These are phyloP conservation scores for Mionectes macconnelli DNA, from an alignment of 2,113 vertebrate species.

Conservation along the genomic window DNA sequence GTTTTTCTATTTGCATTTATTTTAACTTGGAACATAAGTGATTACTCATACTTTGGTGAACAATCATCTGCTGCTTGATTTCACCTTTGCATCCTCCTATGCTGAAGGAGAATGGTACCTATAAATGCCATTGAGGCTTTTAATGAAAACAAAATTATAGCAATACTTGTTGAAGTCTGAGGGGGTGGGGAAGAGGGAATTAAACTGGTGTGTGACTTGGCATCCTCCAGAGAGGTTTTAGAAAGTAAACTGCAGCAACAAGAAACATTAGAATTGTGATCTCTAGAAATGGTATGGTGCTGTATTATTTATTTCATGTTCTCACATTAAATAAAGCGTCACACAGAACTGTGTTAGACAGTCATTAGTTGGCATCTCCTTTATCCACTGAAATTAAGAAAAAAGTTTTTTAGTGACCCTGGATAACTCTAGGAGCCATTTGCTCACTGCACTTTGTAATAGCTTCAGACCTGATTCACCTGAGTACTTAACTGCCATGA, in stretches of 20 bases:
- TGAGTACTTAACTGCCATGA: neutral
- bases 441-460: neutral
- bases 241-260: neutral
- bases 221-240: neutral
- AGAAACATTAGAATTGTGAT: neutral
- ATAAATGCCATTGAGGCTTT: neutral
- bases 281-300: neutral
- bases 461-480: neutral
- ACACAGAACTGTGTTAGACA: neutral
- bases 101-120: neutral
- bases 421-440: neutral
- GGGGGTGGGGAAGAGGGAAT: neutral
- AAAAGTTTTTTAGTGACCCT: neutral
- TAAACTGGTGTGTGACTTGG: constrained; percentile 31
- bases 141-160: constrained; percentile 19
- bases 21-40: constrained; percentile 9
- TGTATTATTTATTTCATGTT: neutral
- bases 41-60: neutral
- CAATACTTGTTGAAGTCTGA: constrained; percentile 12
- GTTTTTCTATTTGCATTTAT: neutral
- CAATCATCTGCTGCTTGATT: constrained; percentile 26
- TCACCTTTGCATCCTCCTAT: constrained; percentile 22
- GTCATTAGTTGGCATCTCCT: neutral
- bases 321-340: neutral
- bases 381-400: neutral